phyloP scores from a whole-genome alignment of 2,113 vertebrate genomes.

The Phocoena sinus region DNA sequence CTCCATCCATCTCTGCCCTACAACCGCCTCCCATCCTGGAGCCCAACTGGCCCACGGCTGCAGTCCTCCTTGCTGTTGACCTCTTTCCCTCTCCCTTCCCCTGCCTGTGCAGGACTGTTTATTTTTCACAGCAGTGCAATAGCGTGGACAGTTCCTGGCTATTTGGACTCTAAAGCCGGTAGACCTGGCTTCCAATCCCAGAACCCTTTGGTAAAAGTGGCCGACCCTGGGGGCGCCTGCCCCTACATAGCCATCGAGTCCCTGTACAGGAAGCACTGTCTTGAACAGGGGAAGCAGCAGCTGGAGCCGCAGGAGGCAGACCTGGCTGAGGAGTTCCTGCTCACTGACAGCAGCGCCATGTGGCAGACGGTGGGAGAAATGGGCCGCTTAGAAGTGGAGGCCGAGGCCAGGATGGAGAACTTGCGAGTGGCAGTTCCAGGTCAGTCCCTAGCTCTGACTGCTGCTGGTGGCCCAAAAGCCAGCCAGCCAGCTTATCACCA shows the following conservation, averaged over 20 bases:
- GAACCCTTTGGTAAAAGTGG: background rate
- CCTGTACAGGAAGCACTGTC: slow-evolving; percentile 86
- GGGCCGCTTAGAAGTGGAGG: slow-evolving; percentile 81
- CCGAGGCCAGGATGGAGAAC: slow-evolving; percentile 75
- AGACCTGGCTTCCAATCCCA: background rate
- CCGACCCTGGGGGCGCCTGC: background rate
- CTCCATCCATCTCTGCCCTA: background rate
- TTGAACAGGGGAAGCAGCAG: slow-evolving; percentile 83
- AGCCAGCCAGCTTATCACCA: slow-evolving; percentile 86
- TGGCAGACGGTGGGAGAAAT: slow-evolving; percentile 94
- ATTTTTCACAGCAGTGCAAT: background rate
- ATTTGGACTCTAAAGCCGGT: background rate
- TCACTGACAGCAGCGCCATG: slow-evolving; percentile 80
- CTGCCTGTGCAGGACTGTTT: background rate
- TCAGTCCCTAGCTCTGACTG: background rate
- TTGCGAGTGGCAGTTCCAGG: background rate
- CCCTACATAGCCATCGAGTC: slow-evolving; percentile 81
- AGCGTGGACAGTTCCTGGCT: background rate
- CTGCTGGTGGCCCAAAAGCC: slow-evolving; percentile 16
- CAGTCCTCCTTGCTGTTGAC: background rate
- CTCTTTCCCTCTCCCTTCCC: background rate
- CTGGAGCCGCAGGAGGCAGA: slow-evolving; percentile 41
- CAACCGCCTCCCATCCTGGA: background rate
- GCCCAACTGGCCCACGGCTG: background rate
- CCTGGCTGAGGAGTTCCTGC: slow-evolving; percentile 82